Base-by-base conservation (phyloP, 2,797 vertebrate genomes). In the Aphelocoma californica region DNA sequence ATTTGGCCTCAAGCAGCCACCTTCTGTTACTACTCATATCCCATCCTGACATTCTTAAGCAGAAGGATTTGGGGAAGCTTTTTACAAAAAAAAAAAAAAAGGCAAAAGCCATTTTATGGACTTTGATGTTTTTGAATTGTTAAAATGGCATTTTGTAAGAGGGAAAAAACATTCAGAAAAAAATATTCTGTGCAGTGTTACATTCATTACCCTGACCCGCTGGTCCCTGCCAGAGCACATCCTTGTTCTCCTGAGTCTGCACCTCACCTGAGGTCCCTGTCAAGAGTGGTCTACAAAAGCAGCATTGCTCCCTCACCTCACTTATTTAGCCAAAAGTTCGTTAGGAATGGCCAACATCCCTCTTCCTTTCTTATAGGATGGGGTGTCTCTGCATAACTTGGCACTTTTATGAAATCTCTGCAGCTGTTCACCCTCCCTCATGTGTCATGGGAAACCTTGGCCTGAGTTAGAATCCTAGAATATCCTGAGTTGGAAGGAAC, bases 381-480 rank as follows among this genome's bases (percentile, higher is more conserved):
- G 28, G 4, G 14, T 44, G 2, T 48, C 18, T 32, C 9, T n/a
- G 50, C 38, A 21, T 23, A 31, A 40, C 31, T 67, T 0, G 0
- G 42, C 21, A 44, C 29, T 36, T 61, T 2, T 26, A 21, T 70
- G 60, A 51, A 16, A 70, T 34, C 60, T 57, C 71, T 40, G 42
- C 6, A 20, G 36, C 48, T 48, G 9, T 18, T 75, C 45, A 11
- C 7, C 13, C 5, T n/a, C 57, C 53, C 56, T 70, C 16, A 18
- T 9, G 31, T 0, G 0, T 23, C 40, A 2, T 1, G 20, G 36
- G 31, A 69, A 57, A 67, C 58, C 29, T 18, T 1, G 19, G 54
- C 40, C 24, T 5, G 29, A 64, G 6, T 14, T 56, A 53, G 36
- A 50, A 50, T 40, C 31, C 38, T 25, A 17, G 29, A 40, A n/a